Conservation (phyloP, 2,113 vertebrate species). For the Bungarus multicinctus region DNA sequence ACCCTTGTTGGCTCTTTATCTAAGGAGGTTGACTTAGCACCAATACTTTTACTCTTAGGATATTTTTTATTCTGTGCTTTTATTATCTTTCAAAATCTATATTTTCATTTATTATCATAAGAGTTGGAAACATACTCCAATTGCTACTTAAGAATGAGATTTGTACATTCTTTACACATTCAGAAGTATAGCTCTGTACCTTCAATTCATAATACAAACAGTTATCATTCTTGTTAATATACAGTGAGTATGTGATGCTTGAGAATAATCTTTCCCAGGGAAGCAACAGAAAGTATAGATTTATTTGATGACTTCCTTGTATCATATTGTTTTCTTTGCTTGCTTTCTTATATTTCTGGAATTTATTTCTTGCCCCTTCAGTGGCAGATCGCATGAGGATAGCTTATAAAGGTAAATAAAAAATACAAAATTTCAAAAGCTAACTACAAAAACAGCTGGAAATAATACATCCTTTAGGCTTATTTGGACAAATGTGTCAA, state of each 20-base stretch:
- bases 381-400: not conserved
- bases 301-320: not conserved
- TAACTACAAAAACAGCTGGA: not conserved
- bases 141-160: not conserved
- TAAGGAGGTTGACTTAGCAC: not conserved
- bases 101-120: not conserved
- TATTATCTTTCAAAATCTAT: not conserved
- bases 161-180: not conserved
- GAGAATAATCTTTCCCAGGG: not conserved
- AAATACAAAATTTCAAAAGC: not conserved
- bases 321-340: not conserved
- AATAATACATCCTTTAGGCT: not conserved
- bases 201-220: not conserved
- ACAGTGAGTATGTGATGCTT: not conserved
- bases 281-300: not conserved
- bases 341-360: not conserved
- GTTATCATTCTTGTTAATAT: not conserved
- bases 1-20: not conserved
- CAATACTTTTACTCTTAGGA: not conserved
- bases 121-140: not conserved
- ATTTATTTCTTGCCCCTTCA: not conserved
- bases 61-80: not conserved
- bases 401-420: not conserved
- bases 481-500: not conserved
- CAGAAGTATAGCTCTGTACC: not conserved